phyloP scores from a whole-genome alignment of 2,888 invertebrate species.

The Orthonevra nobilis region DNA sequence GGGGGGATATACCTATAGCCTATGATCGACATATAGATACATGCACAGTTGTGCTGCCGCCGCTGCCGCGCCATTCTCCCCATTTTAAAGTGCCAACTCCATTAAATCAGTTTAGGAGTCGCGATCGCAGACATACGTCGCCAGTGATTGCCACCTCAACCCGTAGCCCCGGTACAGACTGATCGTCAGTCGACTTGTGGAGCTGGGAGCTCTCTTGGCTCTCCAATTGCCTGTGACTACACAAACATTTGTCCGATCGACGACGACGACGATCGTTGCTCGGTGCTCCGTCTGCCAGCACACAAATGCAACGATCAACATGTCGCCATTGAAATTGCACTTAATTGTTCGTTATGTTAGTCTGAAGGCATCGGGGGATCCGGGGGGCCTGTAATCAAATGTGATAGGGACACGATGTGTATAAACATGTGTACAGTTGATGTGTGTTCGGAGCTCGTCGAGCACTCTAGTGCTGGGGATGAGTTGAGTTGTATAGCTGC shows the following conservation, averaged over 20 bases:
- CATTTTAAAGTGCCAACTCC: slow-evolving; percentile 64
- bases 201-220: slow-evolving; percentile 24
- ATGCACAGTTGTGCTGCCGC: slow-evolving; percentile 3
- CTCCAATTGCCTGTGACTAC: slow-evolving; percentile 53
- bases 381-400: slow-evolving; percentile 16
- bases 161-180: not conserved
- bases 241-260: slow-evolving; percentile 49
- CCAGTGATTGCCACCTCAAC: slow-evolving; percentile 71
- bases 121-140: slow-evolving; percentile 78
- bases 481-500: slow-evolving; percentile 59
- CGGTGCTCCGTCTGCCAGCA: slow-evolving; percentile 49
- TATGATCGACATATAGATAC: slow-evolving; percentile 29
- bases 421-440: slow-evolving; percentile 25
- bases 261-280: slow-evolving; percentile 25
- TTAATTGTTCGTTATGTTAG: slow-evolving; percentile 66
- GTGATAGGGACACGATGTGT: slow-evolving; percentile 33
- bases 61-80: slow-evolving; percentile 16
- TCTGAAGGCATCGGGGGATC: slow-evolving; percentile 28
- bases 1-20: slow-evolving; percentile 24
- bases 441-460: not conserved
- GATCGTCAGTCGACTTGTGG: not conserved
- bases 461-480: slow-evolving; percentile 48
- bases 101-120: slow-evolving; percentile 70
- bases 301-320: slow-evolving; percentile 61
- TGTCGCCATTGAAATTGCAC: slow-evolving; percentile 65